Base-by-base conservation (phyloP, 2,888 invertebrate genomes). In the Aradus depressus region DNA sequence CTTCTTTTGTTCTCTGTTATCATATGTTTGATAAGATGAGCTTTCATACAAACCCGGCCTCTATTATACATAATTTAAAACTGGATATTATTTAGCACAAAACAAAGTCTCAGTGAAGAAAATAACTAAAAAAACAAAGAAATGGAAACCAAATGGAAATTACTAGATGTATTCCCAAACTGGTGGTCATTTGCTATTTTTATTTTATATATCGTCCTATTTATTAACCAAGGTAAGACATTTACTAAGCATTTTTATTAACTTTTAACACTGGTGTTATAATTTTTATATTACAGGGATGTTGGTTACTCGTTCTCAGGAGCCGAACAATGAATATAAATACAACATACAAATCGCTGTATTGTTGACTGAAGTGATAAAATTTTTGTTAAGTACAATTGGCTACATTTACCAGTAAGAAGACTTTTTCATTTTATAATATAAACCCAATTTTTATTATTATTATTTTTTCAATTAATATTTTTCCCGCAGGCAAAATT, bases 261-360 rank as follows among this genome's bases (percentile, higher is more conserved):
- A 47, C 43, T 50, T 51, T 41, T 34, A 25, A 25, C 49, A 50
- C 44, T 43, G 25, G 23, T 42, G 10, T 47, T 34, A 2, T 14
- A 2, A 32, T 43, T 21, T n/a, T 35, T 23, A 21, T 42, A 16
- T 74, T 75, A 3, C 66, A 93, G 93, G 92, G 63, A 84, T 93
- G 59, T 77, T 95, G 63, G 84, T 93, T 14, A 92, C 89, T 42
- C 88, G 88, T 58, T 90, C 92, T 1, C 91, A 93, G 70, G 78
- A 80, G 59, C 73, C 78, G 44, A 79, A 82, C 65, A 84, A 84
- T 63, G 75, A 75, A 26, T 95, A 93, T 68, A 78, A 78, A 58
- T 95, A 93, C 65, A 90, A 89, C 64, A 87, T 87, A 26, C 80
- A 86, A 2, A 81, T 86, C 14, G 92, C 90, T 32, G 92, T 95